Percentiles rank a stretch among this genome's conserved stretches.
Evolutionary conservation across 2,888 invertebrate species (phyloP).

Genomic region (Drosophila mimetica): DNA sequence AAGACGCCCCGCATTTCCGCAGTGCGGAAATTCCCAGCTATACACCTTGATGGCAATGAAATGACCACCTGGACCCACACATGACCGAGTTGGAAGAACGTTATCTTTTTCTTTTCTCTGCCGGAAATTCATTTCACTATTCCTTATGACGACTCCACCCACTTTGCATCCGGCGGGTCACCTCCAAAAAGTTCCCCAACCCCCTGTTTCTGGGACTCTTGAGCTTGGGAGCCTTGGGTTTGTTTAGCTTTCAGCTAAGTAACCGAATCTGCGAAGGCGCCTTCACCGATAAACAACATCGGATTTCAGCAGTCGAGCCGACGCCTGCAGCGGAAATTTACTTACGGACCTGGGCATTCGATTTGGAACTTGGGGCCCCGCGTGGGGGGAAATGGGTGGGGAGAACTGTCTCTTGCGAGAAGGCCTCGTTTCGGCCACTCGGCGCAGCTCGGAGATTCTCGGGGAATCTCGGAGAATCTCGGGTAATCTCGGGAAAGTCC

Average conservation of each 20-base stretch:
- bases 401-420: not conserved
- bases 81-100: not conserved
- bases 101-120: not conserved
- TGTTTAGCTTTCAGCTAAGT: conserved; percentile 4
- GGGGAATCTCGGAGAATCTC: not conserved
- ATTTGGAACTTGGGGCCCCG: not conserved
- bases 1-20: conserved; percentile 53
- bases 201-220: no score
- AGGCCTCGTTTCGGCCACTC: not conserved
- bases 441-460: not conserved
- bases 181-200: not conserved
- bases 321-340: conserved; percentile 25
- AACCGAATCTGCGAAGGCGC: conserved; percentile 17
- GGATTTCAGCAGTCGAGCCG: conserved; percentile 5
- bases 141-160: conserved; percentile 8
- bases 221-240: not conserved
- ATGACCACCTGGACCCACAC: not conserved
- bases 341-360: conserved; percentile 4
- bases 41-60: no score
- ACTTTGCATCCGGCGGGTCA: conserved; percentile 14
- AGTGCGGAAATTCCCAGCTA: conserved; percentile 45
- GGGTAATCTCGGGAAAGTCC: no score
- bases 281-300: conserved; percentile 18
- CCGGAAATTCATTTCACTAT: conserved; percentile 30
- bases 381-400: not conserved